Evolutionary conservation across 2,888 invertebrate species (phyloP).

Genomic region (Stenodema calcarata): DNA sequence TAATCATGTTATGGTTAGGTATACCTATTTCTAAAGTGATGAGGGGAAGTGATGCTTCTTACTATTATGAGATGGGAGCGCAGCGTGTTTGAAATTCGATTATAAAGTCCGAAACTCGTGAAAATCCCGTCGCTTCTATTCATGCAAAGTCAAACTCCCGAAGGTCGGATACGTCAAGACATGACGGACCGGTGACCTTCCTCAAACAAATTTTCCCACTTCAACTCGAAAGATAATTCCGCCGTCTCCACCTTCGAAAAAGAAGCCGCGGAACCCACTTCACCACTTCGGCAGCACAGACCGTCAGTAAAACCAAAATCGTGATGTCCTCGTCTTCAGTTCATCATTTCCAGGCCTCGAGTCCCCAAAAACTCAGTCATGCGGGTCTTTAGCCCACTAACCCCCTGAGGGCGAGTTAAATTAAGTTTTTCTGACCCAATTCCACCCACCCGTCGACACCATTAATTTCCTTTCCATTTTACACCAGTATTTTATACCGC

Average conservation of each 20-base stretch:
- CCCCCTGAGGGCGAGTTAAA: neutral
- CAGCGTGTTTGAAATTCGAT: too few relatives aligned
- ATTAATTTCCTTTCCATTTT: neutral
- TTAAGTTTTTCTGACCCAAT: conserved; percentile 3
- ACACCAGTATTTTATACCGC: neutral
- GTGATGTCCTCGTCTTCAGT: neutral
- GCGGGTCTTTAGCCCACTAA: conserved; percentile 15
- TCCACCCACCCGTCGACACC: neutral
- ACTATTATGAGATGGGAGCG: too few relatives aligned
- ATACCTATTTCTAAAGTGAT: too few relatives aligned
- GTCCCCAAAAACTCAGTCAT: conserved; percentile 8
- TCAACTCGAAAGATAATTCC: neutral
- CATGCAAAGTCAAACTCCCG: too few relatives aligned
- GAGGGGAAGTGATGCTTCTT: too few relatives aligned
- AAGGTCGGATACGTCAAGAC: too few relatives aligned
- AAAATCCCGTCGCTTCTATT: too few relatives aligned
- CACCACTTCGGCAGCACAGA: neutral
- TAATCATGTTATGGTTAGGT: too few relatives aligned
- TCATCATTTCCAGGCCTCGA: neutral
- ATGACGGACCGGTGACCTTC: too few relatives aligned
- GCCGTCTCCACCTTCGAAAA: neutral
- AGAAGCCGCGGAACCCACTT: neutral
- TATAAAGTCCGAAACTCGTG: too few relatives aligned
- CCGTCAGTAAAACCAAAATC: neutral
- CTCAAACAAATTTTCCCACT: too few relatives aligned